phyloP scores from a whole-genome alignment of 2,113 vertebrate genomes.

The Antechinus flavipes region DNA sequence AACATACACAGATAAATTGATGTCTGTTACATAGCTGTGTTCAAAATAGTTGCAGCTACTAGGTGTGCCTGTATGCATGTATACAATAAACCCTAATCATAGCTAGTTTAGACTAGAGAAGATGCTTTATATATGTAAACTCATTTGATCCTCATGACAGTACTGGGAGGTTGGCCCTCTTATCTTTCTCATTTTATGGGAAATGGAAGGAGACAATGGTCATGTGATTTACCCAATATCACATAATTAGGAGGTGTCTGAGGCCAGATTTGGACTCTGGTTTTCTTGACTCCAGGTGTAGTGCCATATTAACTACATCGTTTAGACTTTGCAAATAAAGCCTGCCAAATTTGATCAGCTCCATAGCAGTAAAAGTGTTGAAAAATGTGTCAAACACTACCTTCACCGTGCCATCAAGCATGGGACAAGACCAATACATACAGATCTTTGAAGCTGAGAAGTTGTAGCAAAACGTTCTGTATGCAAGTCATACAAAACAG shows the following conservation, averaged over 20 bases:
- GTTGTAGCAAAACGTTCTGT: slow-evolving; percentile 30
- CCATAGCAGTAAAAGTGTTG: background rate
- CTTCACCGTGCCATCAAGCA: no score
- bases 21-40: background rate
- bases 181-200: background rate
- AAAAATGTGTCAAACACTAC: no score
- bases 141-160: background rate
- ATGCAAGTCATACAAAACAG: slow-evolving; percentile 24
- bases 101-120: no score
- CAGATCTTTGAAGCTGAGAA: slow-evolving; percentile 36
- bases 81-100: background rate
- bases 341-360: background rate
- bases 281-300: background rate
- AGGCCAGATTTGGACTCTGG: no score
- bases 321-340: background rate
- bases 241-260: background rate
- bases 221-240: background rate
- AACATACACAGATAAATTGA: background rate
- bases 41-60: background rate
- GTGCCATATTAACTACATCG: background rate
- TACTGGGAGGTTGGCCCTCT: background rate
- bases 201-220: background rate
- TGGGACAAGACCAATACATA: background rate
- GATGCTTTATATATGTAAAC: background rate
- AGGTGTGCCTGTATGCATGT: background rate